These are phyloP conservation scores for Lophochroa leadbeateri DNA, from an alignment of 2,113 vertebrate species.

Conservation along the genomic window DNA sequence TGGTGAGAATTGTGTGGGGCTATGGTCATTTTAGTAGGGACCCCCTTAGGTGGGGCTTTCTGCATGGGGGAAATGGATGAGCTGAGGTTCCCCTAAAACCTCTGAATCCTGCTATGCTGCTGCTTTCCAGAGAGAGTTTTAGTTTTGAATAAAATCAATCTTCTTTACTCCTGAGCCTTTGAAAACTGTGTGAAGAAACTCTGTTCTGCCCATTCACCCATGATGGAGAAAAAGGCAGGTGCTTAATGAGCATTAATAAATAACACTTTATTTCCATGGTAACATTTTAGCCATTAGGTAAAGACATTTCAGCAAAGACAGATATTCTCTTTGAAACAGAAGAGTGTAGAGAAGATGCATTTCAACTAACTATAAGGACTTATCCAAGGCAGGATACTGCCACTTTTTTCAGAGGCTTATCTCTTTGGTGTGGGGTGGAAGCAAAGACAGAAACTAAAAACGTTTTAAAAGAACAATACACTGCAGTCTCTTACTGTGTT, in stretches of 20 bases:
- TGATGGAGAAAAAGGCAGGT: not conserved
- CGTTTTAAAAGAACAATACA: not conserved
- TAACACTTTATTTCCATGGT: slow-evolving; percentile 19
- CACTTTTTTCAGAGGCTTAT: not conserved
- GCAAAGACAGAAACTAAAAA: not conserved
- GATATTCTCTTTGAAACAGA: not conserved
- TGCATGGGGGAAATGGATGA: not conserved
- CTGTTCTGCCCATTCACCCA: not conserved
- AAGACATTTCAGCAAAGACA: not conserved
- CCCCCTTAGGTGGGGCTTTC: not conserved
- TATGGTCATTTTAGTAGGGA: not conserved
- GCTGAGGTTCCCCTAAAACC: not conserved
- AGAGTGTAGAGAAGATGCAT: not conserved
- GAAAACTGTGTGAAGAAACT: not conserved
- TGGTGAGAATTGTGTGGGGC: not conserved
- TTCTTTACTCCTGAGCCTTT: not conserved
- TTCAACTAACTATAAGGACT: not conserved
- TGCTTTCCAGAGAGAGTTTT: not conserved
- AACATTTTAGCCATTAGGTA: not conserved
- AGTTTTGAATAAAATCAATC: not conserved
- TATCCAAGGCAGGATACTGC: not conserved
- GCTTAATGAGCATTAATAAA: slow-evolving; percentile 6
- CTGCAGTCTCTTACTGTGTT: not conserved
- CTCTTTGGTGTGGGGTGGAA: not conserved
- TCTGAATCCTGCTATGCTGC: not conserved